Percentiles rank a stretch among this genome's conserved stretches.
These are phyloP conservation scores for Tetanocera ferruginea DNA, from an alignment of 2,888 invertebrate genomes.

Conservation along the genomic window DNA sequence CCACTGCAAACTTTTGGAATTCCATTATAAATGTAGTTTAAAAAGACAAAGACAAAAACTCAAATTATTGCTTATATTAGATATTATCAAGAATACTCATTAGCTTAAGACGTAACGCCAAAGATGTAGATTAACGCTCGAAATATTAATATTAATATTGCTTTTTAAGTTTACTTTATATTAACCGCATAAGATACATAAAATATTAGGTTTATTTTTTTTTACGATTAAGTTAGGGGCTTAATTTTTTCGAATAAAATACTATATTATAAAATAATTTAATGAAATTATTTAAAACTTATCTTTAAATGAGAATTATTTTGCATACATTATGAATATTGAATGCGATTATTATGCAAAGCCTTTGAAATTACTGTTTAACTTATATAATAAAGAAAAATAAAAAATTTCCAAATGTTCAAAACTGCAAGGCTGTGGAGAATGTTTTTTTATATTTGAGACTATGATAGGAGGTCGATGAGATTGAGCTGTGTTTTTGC, in stretches of 20 bases:
- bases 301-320: no score
- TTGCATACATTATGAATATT: no score
- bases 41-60: slow-evolving; percentile 21
- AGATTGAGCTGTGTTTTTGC: no score
- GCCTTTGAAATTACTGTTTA: no score
- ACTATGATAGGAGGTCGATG: no score
- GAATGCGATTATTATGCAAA: no score
- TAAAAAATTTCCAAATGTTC: background rate
- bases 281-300: no score
- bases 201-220: no score
- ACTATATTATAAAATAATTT: no score
- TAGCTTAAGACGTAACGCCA: slow-evolving; percentile 28
- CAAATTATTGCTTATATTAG: background rate
- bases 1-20: slow-evolving; percentile 13
- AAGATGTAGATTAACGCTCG: slow-evolving; percentile 32
- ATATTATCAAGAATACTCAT: slow-evolving; percentile 22
- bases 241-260: background rate
- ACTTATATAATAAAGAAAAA: background rate
- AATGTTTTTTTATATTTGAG: no score
- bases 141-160: background rate
- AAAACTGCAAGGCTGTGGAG: background rate
- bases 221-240: background rate
- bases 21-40: slow-evolving; percentile 20
- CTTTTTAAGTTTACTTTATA: background rate
- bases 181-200: no score